Evolutionary conservation across 2,113 vertebrate genomes (phyloP), one percentile per base, ranked within the genome.

Genomic region (Paratilapia polleni): DNA sequence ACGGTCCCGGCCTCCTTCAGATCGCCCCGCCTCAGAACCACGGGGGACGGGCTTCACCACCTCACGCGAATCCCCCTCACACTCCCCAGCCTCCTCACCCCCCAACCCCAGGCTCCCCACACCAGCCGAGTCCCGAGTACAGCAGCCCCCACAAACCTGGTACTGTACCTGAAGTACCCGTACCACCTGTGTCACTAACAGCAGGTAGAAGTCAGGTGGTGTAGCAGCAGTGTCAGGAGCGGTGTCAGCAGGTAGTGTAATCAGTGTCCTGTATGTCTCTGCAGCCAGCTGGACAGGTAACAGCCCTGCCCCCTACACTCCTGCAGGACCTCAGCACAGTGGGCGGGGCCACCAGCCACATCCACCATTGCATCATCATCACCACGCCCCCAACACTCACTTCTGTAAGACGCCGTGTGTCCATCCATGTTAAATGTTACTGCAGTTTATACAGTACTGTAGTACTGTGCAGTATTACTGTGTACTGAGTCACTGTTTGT

Each of bases 201-300:
- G 41, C 41, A 43, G 41, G 41, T 43, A 43, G 41, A 41, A 43
- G 13, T 43, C 41, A 43, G 41, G 12, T 11, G 41, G 41, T 43
- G 41, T 43, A 43, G 41, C 12, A 43, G 41, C 11, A 49, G 66
- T 28, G 17, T 49, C 47, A 49, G 47, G 14, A 28, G 24, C 28
- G 20, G 24, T 15, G 14, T 47, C 4, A 49, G 15, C 5, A 17
- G 14, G 14, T 17, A 17, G 47, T 70, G 7, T 70, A 70, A 70
- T 28, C 24, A 49, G 10, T 81, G 8, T 60, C 14, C 36, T 78
- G 58, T 52, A 26, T 81, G 77, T 89, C 41, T 56, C 62, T 26
- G 66, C 91, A 95, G 94, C 88, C 19, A 89, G 91, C 38, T 97
- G 96, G 97, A 93, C 94, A 47, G 93, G 95, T 83, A 91, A 85